Conservation (phyloP, 2,888 invertebrate species). For the Drosophila niveifrons region DNA sequence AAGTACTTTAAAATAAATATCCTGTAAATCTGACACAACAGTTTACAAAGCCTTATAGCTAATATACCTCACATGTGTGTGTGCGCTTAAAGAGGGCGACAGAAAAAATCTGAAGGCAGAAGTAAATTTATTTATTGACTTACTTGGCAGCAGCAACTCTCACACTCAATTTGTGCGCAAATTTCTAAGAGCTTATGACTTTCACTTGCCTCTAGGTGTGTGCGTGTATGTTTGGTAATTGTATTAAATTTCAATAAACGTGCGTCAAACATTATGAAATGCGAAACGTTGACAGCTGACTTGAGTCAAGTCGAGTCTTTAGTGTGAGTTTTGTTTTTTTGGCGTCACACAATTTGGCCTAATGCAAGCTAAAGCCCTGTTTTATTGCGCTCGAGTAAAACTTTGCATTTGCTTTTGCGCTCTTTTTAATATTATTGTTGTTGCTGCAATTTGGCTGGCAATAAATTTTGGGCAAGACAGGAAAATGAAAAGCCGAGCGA, state of each 20-base stretch:
- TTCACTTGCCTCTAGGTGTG: conserved; percentile 44
- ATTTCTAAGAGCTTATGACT: conserved; percentile 66
- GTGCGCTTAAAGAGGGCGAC: not conserved
- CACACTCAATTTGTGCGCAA: conserved; percentile 26
- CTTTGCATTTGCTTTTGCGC: conserved; percentile 16
- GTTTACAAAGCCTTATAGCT: not conserved
- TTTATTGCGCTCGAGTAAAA: conserved; percentile 42
- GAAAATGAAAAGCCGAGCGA: conserved; percentile 61
- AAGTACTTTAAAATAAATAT: conserved; percentile 10
- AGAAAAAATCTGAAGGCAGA: conserved; percentile 21
- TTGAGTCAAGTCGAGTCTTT: conserved; percentile 1
- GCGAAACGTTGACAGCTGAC: conserved; percentile 25
- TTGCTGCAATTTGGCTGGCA: conserved; percentile 62
- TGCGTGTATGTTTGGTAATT: conserved; percentile 55
- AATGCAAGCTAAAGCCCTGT: conserved; percentile 44
- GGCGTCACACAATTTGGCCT: conserved; percentile 34
- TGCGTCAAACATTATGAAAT: conserved; percentile 52
- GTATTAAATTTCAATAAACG: conserved; percentile 77
- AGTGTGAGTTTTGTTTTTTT: no score
- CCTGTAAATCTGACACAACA: not conserved
- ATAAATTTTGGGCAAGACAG: conserved; percentile 68
- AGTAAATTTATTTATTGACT: conserved; percentile 77
- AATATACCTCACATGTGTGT: conserved; percentile 7
- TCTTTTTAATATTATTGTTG: conserved; percentile 22
- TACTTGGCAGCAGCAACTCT: conserved; percentile 44